Conservation (phyloP, 2,113 vertebrate genomes). For the Dolichallabes microphthalmus region DNA sequence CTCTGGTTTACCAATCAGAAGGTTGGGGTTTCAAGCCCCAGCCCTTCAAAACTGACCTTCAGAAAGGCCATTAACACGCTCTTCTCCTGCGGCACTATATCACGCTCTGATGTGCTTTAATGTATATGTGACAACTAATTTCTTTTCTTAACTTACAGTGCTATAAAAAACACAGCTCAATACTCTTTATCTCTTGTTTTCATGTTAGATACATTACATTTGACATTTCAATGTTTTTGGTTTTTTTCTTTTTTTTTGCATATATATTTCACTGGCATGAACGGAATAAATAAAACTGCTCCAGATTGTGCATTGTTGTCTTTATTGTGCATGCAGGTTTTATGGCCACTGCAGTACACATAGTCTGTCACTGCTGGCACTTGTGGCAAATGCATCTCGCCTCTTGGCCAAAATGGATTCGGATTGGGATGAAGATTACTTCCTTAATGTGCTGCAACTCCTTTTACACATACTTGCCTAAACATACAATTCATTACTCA, state of each 20-base stretch:
- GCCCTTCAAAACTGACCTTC: too few relatives aligned
- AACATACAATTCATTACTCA: constrained; percentile 46
- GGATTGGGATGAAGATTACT: constrained; percentile 29
- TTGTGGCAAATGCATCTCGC: not conserved
- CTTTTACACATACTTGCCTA: constrained; percentile 33
- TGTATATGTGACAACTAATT: too few relatives aligned
- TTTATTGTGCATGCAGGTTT: not conserved
- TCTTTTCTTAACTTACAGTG: not conserved
- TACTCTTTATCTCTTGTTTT: too few relatives aligned
- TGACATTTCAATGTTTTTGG: not conserved
- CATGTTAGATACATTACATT: not conserved
- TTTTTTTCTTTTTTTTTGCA: not conserved
- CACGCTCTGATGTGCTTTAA: too few relatives aligned
- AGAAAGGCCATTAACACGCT: too few relatives aligned
- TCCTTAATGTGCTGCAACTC: constrained; percentile 42
- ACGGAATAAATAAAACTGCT: constrained; percentile 20
- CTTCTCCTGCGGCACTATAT: too few relatives aligned
- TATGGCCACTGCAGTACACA: not conserved
- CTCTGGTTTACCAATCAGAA: too few relatives aligned
- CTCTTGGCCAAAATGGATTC: constrained; percentile 46
- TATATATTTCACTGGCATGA: not conserved
- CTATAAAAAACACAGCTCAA: not conserved
- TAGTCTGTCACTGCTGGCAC: not conserved
- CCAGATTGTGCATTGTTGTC: not conserved
- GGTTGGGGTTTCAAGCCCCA: too few relatives aligned